A percentile compares a stretch with the other conserved stretches of the same genome.
Conservation (phyloP, 2,888 invertebrate species). For the Eudemis profundana region DNA sequence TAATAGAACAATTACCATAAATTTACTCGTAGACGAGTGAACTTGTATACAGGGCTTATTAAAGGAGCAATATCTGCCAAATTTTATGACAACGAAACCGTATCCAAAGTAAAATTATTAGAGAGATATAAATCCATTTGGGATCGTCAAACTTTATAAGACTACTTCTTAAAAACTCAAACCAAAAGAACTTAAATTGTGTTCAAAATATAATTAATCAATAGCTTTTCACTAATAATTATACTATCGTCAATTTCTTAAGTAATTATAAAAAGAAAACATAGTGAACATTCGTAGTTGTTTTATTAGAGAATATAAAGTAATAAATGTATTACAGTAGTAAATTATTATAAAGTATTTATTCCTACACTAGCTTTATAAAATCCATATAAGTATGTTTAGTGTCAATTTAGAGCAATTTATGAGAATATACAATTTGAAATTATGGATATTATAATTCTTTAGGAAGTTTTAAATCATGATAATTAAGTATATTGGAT, state of each 20-base stretch:
- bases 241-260: slow-evolving; percentile 54
- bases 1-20: slow-evolving; percentile 35
- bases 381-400: slow-evolving; percentile 23
- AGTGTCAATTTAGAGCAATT: slow-evolving; percentile 33
- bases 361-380: slow-evolving; percentile 34
- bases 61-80: slow-evolving; percentile 18
- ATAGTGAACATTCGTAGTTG: slow-evolving; percentile 60
- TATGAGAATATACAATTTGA: slow-evolving; percentile 22
- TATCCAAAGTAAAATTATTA: slow-evolving; percentile 4
- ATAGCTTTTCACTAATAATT: slow-evolving; percentile 50
- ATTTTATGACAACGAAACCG: slow-evolving; percentile 35
- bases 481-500: not conserved
- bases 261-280: slow-evolving; percentile 47
- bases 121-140: not conserved
- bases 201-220: slow-evolving; percentile 49
- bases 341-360: slow-evolving; percentile 37
- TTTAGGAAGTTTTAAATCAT: not conserved
- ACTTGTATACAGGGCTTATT: slow-evolving; percentile 29
- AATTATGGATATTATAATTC: not conserved
- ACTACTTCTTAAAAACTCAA: slow-evolving; percentile 21
- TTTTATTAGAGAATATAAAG: slow-evolving; percentile 50
- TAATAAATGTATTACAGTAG: slow-evolving; percentile 46
- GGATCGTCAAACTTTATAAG: slow-evolving; percentile 12
- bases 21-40: slow-evolving; percentile 17
- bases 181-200: slow-evolving; percentile 47